Percentiles rank a stretch among this genome's conserved stretches.
Evolutionary conservation across 2,797 vertebrate species (phyloP).

Genomic region (Pteronotus mesoamericanus): DNA sequence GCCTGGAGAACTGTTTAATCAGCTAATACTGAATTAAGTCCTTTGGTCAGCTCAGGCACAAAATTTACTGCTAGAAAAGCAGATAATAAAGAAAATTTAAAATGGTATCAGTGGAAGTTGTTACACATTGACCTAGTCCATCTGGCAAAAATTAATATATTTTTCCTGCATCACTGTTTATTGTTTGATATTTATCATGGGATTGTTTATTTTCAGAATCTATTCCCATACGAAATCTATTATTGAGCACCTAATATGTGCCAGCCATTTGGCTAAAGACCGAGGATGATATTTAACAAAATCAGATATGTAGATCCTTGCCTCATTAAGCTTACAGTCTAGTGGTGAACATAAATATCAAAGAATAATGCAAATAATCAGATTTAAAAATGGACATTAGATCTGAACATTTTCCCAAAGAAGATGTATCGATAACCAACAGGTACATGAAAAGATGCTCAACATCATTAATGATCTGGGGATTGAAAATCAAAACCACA

Average conservation of each 20-base stretch:
- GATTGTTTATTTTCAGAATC: conserved; percentile 11
- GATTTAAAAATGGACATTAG: neutral
- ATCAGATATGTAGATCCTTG: neutral
- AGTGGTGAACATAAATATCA: neutral
- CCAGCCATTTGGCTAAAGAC: conserved; percentile 1
- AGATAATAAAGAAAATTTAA: conserved; percentile 26
- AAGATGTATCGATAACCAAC: neutral
- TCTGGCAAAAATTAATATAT: neutral
- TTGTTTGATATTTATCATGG: neutral
- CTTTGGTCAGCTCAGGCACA: neutral
- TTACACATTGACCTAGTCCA: neutral
- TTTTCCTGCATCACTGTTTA: neutral
- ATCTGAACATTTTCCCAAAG: neutral
- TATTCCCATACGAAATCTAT: neutral
- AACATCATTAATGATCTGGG: neutral
- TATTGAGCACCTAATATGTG: neutral
- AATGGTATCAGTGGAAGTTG: neutral
- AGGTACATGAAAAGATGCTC: neutral
- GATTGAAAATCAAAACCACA: neutral
- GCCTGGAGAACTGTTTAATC: conserved; percentile 3
- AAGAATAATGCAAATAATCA: neutral
- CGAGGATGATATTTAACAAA: neutral
- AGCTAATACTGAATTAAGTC: conserved; percentile 20
- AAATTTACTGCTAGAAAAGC: conserved; percentile 42
- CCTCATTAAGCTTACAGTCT: neutral